Conservation (phyloP, 2,888 invertebrate species). For the Villa cingulata region DNA sequence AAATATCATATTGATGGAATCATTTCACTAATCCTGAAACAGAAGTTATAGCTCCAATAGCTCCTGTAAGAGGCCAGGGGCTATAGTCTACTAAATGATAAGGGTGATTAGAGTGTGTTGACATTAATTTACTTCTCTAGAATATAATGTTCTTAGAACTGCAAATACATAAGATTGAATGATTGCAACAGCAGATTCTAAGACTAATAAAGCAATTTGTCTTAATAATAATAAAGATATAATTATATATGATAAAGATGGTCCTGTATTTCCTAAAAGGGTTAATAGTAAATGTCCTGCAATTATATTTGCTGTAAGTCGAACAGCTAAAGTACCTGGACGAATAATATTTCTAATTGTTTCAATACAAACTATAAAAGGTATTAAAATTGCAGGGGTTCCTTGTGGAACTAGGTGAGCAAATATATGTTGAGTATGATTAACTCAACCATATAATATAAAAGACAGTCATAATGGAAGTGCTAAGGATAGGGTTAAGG, state of each 20-base stretch:
- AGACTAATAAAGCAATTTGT: slow-evolving; percentile 36
- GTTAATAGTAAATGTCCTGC: slow-evolving; percentile 56
- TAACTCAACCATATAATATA: slow-evolving; percentile 51
- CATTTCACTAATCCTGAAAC: slow-evolving; percentile 46
- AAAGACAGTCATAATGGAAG: slow-evolving; percentile 50
- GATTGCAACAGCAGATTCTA: slow-evolving; percentile 42
- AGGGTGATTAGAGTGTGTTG: slow-evolving; percentile 44
- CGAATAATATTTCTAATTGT: slow-evolving; percentile 59
- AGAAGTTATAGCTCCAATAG: slow-evolving; percentile 43
- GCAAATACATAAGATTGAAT: slow-evolving; percentile 49
- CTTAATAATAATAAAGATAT: slow-evolving; percentile 25
- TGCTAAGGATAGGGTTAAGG: slow-evolving; percentile 43
- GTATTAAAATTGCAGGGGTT: slow-evolving; percentile 48
- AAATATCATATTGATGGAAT: slow-evolving; percentile 44
- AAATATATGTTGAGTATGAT: slow-evolving; percentile 49
- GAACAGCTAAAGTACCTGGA: slow-evolving; percentile 53
- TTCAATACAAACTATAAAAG: slow-evolving; percentile 64
- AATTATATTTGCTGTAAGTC: slow-evolving; percentile 64
- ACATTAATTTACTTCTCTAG: slow-evolving; percentile 49
- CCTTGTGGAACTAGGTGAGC: slow-evolving; percentile 55
- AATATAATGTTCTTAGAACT: slow-evolving; percentile 47
- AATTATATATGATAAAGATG: slow-evolving; percentile 19
- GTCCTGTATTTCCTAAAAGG: slow-evolving; percentile 40
- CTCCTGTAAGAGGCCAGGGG: slow-evolving; percentile 49
- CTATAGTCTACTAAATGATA: slow-evolving; percentile 53